Percentiles rank a stretch among this genome's conserved stretches.
Evolutionary conservation across 2,113 vertebrate species (phyloP).

Genomic region (Forbesichthys agassizii): DNA sequence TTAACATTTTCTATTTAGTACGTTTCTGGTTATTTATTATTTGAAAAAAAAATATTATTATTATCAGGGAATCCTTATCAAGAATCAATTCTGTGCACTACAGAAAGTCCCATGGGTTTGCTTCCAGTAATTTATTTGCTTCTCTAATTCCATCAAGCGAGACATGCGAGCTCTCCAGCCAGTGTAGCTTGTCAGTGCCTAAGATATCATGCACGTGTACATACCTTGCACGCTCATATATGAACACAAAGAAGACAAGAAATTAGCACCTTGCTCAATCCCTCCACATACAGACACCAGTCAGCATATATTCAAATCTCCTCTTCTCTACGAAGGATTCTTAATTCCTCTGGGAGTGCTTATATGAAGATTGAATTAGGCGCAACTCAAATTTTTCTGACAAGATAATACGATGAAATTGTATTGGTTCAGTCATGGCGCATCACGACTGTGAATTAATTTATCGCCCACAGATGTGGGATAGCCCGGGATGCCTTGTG

Average conservation of each 20-base stretch:
- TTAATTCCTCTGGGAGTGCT: constrained; percentile 22
- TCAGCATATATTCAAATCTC: constrained; percentile 13
- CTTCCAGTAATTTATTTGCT: constrained; percentile 55
- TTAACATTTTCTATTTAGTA: no score
- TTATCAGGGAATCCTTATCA: background rate
- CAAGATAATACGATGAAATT: background rate
- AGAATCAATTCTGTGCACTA: constrained; percentile 25
- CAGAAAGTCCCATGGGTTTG: constrained; percentile 49
- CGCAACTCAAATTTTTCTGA: constrained; percentile 11
- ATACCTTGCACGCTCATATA: constrained; percentile 10
- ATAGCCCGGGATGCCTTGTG: no score
- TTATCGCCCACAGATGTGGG: background rate
- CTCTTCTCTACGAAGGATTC: constrained; percentile 6
- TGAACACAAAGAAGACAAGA: constrained; percentile 44
- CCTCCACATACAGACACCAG: constrained; percentile 15
- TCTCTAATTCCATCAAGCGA: constrained; percentile 51
- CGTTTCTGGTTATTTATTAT: no score
- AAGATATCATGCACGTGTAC: constrained; percentile 43
- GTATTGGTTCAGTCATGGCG: background rate
- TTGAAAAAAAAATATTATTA: no score
- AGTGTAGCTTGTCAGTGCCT: constrained; percentile 34
- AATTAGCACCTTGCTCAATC: constrained; percentile 35
- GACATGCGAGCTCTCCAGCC: constrained; percentile 38
- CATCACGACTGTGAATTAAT: background rate
- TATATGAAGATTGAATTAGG: constrained; percentile 30